A percentile compares a stretch with the other conserved stretches of the same genome.
Evolutionary conservation across 2,113 vertebrate species (phyloP).

Genomic region (Noctilio leporinus): DNA sequence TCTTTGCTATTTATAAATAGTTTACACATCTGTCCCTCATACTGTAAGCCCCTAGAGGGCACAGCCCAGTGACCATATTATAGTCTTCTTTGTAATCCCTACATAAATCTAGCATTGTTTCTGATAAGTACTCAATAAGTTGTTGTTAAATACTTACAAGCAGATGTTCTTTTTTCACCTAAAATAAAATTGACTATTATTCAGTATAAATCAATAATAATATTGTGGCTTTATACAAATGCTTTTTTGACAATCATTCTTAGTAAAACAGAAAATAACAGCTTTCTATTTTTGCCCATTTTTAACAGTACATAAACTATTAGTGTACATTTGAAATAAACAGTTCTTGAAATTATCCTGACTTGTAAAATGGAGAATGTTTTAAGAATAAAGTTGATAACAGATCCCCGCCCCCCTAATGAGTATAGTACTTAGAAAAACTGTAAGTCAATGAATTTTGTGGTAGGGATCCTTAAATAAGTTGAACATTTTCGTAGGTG

Average conservation of each 20-base stretch:
- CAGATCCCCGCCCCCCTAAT: not conserved
- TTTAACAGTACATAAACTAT: not conserved
- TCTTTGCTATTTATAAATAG: not conserved
- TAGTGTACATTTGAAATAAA: slow-evolving; percentile 16
- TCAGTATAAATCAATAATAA: not conserved
- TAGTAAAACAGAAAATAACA: slow-evolving; percentile 10
- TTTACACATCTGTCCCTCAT: not conserved
- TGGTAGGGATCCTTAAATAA: slow-evolving; percentile 8
- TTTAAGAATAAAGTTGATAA: slow-evolving; percentile 37
- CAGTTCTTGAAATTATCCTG: not conserved
- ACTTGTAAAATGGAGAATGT: slow-evolving; percentile 5
- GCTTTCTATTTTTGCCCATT: not conserved
- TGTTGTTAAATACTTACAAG: not conserved
- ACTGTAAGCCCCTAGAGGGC: not conserved
- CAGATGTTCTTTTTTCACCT: not conserved
- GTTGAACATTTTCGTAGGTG: slow-evolving; percentile 57
- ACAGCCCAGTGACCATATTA: not conserved
- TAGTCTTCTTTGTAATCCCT: not conserved
- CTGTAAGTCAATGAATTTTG: slow-evolving; percentile 5
- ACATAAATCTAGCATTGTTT: not conserved
- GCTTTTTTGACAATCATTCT: not conserved
- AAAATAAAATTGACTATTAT: slow-evolving; percentile 20
- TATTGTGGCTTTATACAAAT: slow-evolving; percentile 27
- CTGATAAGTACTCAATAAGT: not conserved
- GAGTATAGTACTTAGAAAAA: slow-evolving; percentile 45